These are phyloP conservation scores for Xylota sylvarum DNA, from an alignment of 2,888 invertebrate genomes.

Conservation along the genomic window DNA sequence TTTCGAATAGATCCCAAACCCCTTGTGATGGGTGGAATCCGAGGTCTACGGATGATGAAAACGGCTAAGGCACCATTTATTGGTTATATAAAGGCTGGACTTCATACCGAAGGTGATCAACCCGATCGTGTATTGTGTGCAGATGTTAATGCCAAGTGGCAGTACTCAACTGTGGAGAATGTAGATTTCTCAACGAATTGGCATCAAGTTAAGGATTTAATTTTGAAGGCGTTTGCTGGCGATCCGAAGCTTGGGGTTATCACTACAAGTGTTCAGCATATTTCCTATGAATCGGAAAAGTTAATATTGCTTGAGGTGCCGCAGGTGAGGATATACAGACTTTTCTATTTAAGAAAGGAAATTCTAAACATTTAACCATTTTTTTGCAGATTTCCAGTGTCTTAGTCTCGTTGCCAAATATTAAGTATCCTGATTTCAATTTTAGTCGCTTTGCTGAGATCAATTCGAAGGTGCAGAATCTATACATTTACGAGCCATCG, in stretches of 20 bases:
- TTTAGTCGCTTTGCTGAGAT: constrained; percentile 76
- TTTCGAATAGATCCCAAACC: constrained; percentile 51
- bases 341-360: background rate
- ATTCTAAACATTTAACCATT: constrained; percentile 4
- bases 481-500: constrained; percentile 58
- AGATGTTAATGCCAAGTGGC: constrained; percentile 76
- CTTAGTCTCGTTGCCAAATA: constrained; percentile 72
- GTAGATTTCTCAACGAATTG: constrained; percentile 75
- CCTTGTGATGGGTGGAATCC: constrained; percentile 74
- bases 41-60: constrained; percentile 75
- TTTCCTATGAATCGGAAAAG: constrained; percentile 72
- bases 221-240: constrained; percentile 76
- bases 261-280: constrained; percentile 78
- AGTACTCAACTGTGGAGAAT: constrained; percentile 70
- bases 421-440: constrained; percentile 69
- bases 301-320: constrained; percentile 72
- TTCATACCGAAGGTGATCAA: constrained; percentile 78
- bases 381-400: constrained; percentile 73
- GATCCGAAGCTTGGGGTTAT: constrained; percentile 71
- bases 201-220: constrained; percentile 72
- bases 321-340: constrained; percentile 57
- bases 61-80: constrained; percentile 77
- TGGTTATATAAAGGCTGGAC: constrained; percentile 77
- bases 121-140: constrained; percentile 77
- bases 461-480: constrained; percentile 61